phyloP scores from a whole-genome alignment of 1,140 invertebrate species.

The Odontomachus brunneus region DNA sequence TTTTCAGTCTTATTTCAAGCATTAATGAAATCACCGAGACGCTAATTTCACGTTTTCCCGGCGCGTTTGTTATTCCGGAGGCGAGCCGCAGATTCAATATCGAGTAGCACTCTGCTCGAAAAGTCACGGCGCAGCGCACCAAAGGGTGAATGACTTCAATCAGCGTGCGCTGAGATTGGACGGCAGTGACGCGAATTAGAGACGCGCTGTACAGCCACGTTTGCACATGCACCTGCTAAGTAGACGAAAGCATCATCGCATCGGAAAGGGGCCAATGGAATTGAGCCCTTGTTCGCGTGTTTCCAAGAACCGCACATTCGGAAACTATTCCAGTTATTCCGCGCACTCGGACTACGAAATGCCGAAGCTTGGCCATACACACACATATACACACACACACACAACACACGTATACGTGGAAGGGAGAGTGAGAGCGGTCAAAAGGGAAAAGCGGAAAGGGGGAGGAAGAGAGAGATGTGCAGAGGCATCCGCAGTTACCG shows the following conservation, averaged over 20 bases:
- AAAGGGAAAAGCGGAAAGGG: background rate
- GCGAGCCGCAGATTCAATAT: background rate
- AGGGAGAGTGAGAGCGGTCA: too few relatives aligned
- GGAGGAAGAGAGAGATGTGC: constrained; percentile 1
- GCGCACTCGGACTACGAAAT: constrained; percentile 36
- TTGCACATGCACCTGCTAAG: constrained; percentile 50
- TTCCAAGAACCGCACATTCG: constrained; percentile 45
- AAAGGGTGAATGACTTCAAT: constrained; percentile 18
- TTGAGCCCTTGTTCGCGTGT: constrained; percentile 55
- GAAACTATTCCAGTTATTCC: constrained; percentile 56
- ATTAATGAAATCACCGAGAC: background rate
- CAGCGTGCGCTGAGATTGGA: constrained; percentile 12
- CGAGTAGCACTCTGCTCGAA: background rate
- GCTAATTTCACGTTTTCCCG: background rate
- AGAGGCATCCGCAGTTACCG: constrained; percentile 13
- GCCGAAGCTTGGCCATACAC: constrained; percentile 18
- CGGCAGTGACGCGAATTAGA: constrained; percentile 6
- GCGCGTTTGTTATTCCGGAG: background rate
- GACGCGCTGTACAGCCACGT: constrained; percentile 20
- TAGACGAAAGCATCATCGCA: constrained; percentile 51
- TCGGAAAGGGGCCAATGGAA: constrained; percentile 40
- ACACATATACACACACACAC: background rate
- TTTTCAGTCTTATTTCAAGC: background rate
- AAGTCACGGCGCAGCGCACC: background rate
- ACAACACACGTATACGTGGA: too few relatives aligned